Base-by-base conservation (phyloP, 2,797 vertebrate genomes). In the Pyrocephalus nanus region DNA sequence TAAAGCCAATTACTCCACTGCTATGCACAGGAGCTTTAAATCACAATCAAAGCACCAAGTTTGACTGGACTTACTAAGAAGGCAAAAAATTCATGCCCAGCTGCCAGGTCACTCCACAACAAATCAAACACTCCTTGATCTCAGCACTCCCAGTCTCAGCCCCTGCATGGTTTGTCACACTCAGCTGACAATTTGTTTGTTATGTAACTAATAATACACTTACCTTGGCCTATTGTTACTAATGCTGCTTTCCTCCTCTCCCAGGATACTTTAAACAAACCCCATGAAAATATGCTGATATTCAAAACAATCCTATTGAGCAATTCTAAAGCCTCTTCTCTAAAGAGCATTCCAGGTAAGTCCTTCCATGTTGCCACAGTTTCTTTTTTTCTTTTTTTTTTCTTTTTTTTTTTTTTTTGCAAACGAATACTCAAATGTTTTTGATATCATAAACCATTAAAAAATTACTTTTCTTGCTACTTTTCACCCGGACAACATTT, bases 201-300 rank as follows among this genome's bases (percentile, higher is more conserved):
- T 93, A 84, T 48, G 51, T 60, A 95, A 95, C 88, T 90, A 95
- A 93, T 57, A 94, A 93, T 45, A 93, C 45, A 84, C 62, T 74
- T 80, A 95, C 94, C 88, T 62, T 93, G 83, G 94, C 86, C 77
- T 92, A 55, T 42, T 77, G 66, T 86, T 84, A 93, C 47, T 60
- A 76, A 86, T 8, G 22, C 48, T 40, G 12, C 57, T 64, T 76
- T 92, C 83, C 58, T 91, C 88, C 54, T 93, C 86, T 66, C 71
- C 83, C 58, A 82, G 64, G 48, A 86, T 64, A 86, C 74, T 71
- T 73, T 43, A 78, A 81, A 94, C 64, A 92, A 94, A 54, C 36
- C 22, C 48, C 23, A 82, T 9, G 43, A 87, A 95, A 82, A 64
- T 7, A 73, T 5, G 19, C 8, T 27, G 43, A 75, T 64, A 76